These are phyloP conservation scores for Vanessa cardui DNA, from an alignment of 2,888 invertebrate genomes.

Conservation along the genomic window DNA sequence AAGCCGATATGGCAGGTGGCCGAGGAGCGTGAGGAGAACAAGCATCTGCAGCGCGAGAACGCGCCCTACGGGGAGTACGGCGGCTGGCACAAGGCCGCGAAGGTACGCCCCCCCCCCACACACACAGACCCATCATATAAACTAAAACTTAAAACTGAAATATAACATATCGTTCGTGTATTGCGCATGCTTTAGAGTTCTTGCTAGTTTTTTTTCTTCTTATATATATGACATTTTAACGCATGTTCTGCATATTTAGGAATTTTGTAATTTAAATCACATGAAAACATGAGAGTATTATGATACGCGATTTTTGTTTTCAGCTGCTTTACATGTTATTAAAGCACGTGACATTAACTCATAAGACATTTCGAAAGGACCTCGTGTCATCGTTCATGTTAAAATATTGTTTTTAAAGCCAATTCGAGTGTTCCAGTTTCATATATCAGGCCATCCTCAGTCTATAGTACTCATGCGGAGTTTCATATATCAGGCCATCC, in stretches of 20 bases:
- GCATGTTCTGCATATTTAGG: not conserved
- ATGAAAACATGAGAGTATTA: not conserved
- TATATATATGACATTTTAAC: not conserved
- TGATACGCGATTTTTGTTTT: no score
- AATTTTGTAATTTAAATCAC: not conserved
- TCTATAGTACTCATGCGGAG: no score
- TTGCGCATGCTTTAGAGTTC: not conserved
- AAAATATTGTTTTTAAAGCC: no score
- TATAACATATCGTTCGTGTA: no score
- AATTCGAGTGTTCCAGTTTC: no score
- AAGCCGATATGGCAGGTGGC: conserved; percentile 99
- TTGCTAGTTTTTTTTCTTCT: not conserved
- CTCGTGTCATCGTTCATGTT: no score
- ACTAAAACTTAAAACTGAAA: not conserved
- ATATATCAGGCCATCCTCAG: no score
- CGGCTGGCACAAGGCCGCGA: conserved; percentile 99
- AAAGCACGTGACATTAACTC: not conserved
- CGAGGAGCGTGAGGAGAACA: conserved; percentile 99
- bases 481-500: no score
- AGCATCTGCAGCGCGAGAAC: conserved; percentile 93
- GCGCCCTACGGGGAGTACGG: conserved; percentile 96
- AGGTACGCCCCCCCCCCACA: conserved; percentile 76
- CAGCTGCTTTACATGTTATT: no score
- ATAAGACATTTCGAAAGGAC: no score
- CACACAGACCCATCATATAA: no score